phyloP scores from a whole-genome alignment of 1,140 invertebrate genomes.

The Anagrus nilaparvatae region DNA sequence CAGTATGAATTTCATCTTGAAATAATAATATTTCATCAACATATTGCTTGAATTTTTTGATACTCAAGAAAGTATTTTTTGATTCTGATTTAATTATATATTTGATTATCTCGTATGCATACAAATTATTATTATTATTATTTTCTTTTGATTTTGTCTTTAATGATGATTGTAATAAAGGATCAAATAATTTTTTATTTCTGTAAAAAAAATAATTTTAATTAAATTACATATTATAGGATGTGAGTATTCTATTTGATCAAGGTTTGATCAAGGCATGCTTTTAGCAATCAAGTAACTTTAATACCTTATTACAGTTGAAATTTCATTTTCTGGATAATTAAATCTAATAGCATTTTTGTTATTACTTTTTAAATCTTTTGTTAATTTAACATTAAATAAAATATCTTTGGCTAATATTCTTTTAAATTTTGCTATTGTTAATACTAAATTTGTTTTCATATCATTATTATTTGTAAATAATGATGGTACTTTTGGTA shows the following conservation, averaged over 20 bases:
- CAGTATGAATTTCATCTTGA: too few species aligned
- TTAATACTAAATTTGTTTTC: constrained; percentile 47
- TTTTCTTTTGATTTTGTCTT: too few species aligned
- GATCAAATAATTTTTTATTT: constrained; percentile 30
- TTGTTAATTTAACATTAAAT: constrained; percentile 55
- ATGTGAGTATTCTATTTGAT: too few species aligned
- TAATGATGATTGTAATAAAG: too few species aligned
- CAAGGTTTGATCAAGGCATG: too few species aligned
- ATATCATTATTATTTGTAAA: constrained; percentile 45
- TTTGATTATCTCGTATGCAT: too few species aligned
- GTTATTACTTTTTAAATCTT: constrained; percentile 54
- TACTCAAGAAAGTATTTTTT: too few species aligned
- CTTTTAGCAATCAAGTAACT: constrained; percentile 14
- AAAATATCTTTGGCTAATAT: constrained; percentile 54
- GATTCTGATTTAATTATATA: too few species aligned
- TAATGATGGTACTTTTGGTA: constrained; percentile 48
- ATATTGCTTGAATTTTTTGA: too few species aligned
- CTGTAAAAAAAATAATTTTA: constrained; percentile 24
- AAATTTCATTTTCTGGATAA: constrained; percentile 47
- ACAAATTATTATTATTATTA: too few species aligned
- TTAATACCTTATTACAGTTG: constrained; percentile 60
- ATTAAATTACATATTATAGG: constrained; percentile 1
- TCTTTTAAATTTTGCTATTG: constrained; percentile 51
- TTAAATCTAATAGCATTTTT: constrained; percentile 54
- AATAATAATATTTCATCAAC: too few species aligned